A percentile compares a stretch with the other conserved stretches of the same genome.
phyloP scores from a whole-genome alignment of 2,888 invertebrate genomes.

The Leptinotarsa juncta region DNA sequence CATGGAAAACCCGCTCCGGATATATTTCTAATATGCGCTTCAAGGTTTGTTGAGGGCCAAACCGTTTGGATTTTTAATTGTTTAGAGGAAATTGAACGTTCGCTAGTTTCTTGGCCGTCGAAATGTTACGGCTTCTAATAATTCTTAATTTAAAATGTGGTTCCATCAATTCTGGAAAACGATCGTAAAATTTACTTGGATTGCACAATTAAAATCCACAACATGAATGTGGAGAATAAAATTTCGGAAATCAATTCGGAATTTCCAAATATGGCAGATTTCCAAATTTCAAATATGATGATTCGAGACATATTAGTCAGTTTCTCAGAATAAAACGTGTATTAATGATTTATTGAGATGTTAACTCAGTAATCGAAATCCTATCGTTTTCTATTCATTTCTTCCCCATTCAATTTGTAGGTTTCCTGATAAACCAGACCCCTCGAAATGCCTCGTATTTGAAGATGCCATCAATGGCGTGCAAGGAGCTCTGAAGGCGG shows the following conservation, averaged over 20 bases:
- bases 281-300: background rate
- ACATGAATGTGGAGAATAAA: background rate
- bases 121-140: background rate
- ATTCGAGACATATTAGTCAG: background rate
- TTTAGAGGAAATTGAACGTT: background rate
- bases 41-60: constrained; percentile 46
- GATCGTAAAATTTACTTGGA: background rate
- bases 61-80: background rate
- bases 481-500: constrained; percentile 79
- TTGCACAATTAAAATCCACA: background rate
- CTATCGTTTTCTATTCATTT: no score
- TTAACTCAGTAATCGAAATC: no score
- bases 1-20: constrained; percentile 91
- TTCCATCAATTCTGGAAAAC: constrained; percentile 3
- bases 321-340: no score
- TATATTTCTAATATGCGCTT: constrained; percentile 75
- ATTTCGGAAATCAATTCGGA: background rate
- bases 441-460: constrained; percentile 81
- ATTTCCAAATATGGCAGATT: background rate
- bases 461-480: constrained; percentile 94
- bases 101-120: background rate
- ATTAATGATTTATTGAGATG: no score
- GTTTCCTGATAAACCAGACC: constrained; percentile 76
- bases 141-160: background rate
- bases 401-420: constrained; percentile 56